Base-by-base conservation (phyloP, 1,140 invertebrate genomes). In the Sinella curviseta region DNA sequence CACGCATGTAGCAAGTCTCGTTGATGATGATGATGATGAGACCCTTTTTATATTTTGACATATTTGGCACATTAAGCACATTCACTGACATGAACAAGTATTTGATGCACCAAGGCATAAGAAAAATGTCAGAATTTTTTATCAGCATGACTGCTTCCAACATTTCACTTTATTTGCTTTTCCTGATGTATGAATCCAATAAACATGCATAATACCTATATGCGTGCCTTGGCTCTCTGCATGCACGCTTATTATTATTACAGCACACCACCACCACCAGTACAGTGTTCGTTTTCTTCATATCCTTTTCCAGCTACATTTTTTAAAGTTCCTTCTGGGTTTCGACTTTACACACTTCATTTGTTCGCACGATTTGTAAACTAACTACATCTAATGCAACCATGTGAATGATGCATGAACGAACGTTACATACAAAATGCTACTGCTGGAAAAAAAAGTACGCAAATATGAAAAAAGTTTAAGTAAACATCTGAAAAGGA, bases 311-410 rank as follows among this genome's bases (percentile, higher is more conserved):
- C 17, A 8, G 17, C 39, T 17, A 48, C 4, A 48, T 4, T 17
- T 48, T 17, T 48, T 17, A 16, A n/a, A n/a, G 57, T 65, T n/a
- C 24, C 26, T 33, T 14, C 65, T 70, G 65, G 65, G 31, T 70
- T 30, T 70, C n/a, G 28, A 30, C 65, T 70, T 70, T 30, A n/a
- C 31, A 70, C 65, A 70, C 65, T 70, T 70, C 65, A 70, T 70
- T 70, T 70, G 26, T 70, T 70, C 65, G n/a, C 65, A 33, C 65
- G 65, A 31, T 70, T 70, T 70, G 65, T 70, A 70, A 70, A 70
- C 3, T 70, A 20, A 8, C 39, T 12, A 48, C 39, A 20, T 48
- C 8, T 12, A 60, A 60, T 33, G 65, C 31, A 70, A 33, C 31
- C 3, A 31, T 31, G 26, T 31, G 65, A 70, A 65, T 65, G 26